Conservation (phyloP, 2,797 vertebrate genomes). For the Spinus olivaceus region DNA sequence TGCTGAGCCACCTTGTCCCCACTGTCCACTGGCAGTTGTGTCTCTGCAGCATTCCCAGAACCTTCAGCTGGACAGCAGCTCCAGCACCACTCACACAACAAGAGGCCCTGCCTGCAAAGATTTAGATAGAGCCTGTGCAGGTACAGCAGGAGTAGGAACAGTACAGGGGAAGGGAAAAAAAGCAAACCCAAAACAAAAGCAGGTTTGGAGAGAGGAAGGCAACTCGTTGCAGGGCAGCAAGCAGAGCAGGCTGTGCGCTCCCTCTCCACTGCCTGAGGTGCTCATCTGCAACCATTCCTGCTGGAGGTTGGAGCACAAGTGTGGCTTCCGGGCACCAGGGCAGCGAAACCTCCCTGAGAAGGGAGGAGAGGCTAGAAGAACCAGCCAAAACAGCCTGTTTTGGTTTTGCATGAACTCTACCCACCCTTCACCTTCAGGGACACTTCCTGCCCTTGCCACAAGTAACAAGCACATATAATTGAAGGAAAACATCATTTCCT, state of each 20-base stretch:
- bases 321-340: background rate
- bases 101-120: background rate
- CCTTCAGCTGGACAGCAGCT: background rate
- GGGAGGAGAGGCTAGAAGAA: background rate
- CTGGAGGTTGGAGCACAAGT: background rate
- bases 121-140: background rate
- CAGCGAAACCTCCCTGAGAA: background rate
- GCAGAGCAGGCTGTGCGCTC: background rate
- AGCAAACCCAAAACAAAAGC: background rate
- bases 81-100: background rate
- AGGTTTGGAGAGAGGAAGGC: background rate
- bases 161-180: too few relatives aligned
- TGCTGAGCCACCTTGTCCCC: background rate
- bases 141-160: background rate
- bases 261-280: background rate
- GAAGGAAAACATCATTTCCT: slow-evolving; percentile 30
- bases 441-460: background rate
- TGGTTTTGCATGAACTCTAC: background rate
- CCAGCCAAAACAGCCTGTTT: background rate
- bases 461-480: slow-evolving; percentile 40
- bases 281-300: background rate
- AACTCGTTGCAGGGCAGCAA: background rate
- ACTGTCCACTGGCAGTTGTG: accelerated
- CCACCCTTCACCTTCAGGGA: slow-evolving; percentile 9
- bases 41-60: background rate